Conservation (phyloP, 1,140 invertebrate species). For the Diabrotica virgifera region DNA sequence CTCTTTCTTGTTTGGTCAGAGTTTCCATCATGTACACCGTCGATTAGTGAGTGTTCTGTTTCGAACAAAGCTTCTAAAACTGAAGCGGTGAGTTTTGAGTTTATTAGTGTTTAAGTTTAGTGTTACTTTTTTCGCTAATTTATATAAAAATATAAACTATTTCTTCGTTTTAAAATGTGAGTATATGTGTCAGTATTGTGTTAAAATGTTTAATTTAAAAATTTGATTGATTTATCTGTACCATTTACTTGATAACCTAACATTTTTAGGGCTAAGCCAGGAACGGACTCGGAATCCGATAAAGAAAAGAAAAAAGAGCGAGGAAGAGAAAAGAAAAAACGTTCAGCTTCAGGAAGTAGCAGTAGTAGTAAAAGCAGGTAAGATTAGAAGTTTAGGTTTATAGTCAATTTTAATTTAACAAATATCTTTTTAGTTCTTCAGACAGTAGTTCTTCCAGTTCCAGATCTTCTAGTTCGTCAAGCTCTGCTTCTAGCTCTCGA, state of each 20-base stretch:
- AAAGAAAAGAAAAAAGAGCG: conserved; percentile 69
- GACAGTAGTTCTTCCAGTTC: conserved; percentile 67
- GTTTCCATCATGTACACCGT: too few relatives aligned
- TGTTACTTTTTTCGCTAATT: too few relatives aligned
- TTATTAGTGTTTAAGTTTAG: too few relatives aligned
- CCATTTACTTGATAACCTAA: neutral
- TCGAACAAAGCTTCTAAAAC: too few relatives aligned
- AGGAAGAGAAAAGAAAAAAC: conserved; percentile 61
- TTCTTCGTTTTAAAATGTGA: too few relatives aligned
- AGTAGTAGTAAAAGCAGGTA: conserved; percentile 76
- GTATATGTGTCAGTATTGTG: too few relatives aligned
- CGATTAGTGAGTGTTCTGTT: too few relatives aligned
- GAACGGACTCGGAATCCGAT: conserved; percentile 45
- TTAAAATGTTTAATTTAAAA: too few relatives aligned
- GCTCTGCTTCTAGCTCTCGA: conserved; percentile 70
- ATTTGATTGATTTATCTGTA: too few relatives aligned
- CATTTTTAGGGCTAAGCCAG: conserved; percentile 39
- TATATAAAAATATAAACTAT: too few relatives aligned
- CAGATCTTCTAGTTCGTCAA: conserved; percentile 59
- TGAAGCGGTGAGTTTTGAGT: too few relatives aligned
- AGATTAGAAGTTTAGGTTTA: conserved; percentile 8
- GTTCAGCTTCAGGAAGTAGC: conserved; percentile 67
- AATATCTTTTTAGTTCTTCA: conserved; percentile 60
- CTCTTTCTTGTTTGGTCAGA: too few relatives aligned
- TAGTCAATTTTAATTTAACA: neutral